Base-by-base conservation (phyloP, 2,113 vertebrate species). In the Passer domesticus region DNA sequence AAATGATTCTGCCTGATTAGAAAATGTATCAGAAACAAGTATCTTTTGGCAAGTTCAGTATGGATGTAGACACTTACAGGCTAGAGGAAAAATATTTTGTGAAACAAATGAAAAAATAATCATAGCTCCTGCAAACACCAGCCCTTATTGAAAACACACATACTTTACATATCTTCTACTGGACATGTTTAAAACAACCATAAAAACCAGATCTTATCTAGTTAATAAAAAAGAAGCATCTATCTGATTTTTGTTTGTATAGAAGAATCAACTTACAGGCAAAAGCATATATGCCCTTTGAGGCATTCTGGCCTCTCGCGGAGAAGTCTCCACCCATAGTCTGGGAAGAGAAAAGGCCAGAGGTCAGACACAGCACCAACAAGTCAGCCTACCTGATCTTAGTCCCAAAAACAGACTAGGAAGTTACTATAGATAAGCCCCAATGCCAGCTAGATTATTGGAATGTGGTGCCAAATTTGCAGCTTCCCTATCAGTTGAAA, bases 261-360 rank as follows among this genome's bases (percentile, higher is more conserved):
- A n/a, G 59, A 89, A 90, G 13, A 75, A 49, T 68, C 44, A 55
- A 98, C 98, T 97, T 98, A 99, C 99, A 99, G 94, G 99, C 99
- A 94, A 99, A 98, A 15, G 98, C 99, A 16, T 99, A 99, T 96
- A 99, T 98, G 91, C 99, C 99, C 94, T 98, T 99, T 13, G 99
- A 96, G 47, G 98, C 98, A 89, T 99, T 98, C 94, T 99, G 99
- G 53, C 92, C 94, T 96, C 95, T 99, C 30, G 99, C 99, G 8
- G 97, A 97, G 89, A 99, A 99, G 87, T 99, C 98, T 67, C 99
- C 99, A 3, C 99, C 99, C 99, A 99, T 99, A 2, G 99, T 99
- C 99, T 99, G 92, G 31, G 87, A 95, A 96, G 15, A 74, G 11
- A 87, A 77, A 39, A 93, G 10, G 55, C 70, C 55, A 91, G 52